Percentiles rank a stretch among this genome's conserved stretches.
Evolutionary conservation across 2,797 vertebrate species (phyloP).

Genomic region (Lepus oiostolus): DNA sequence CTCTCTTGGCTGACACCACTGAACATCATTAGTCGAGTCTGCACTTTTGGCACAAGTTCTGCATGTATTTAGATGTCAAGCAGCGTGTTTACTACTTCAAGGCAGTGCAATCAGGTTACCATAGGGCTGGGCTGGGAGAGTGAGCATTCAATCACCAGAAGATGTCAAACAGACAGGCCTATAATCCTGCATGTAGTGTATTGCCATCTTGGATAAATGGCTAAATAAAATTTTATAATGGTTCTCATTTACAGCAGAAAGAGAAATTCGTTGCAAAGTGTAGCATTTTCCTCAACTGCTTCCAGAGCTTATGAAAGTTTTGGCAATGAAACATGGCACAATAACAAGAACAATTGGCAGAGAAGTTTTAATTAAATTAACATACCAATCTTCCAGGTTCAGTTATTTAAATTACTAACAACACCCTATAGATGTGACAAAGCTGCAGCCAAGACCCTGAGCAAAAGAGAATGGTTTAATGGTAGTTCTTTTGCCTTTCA

Average conservation of each 20-base stretch:
- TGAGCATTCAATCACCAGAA: constrained; percentile 39
- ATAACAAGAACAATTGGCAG: constrained; percentile 47
- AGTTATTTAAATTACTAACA: constrained; percentile 59
- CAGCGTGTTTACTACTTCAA: constrained; percentile 59
- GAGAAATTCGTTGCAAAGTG: constrained; percentile 45
- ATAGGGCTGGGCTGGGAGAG: neutral
- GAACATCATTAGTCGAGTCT: constrained; percentile 55
- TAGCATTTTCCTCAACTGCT: constrained; percentile 43
- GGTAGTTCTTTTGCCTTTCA: constrained; percentile 41
- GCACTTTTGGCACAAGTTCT: constrained; percentile 47
- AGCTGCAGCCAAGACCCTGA: neutral
- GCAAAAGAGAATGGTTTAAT: neutral
- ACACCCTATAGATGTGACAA: neutral
- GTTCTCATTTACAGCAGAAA: constrained; percentile 68
- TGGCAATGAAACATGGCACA: constrained; percentile 65
- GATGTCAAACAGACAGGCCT: constrained; percentile 55
- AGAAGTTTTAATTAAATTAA: constrained; percentile 74
- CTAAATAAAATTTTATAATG: constrained; percentile 78
- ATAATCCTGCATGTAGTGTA: constrained; percentile 4
- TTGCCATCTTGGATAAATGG: constrained; percentile 67
- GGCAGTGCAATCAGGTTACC: constrained; percentile 47
- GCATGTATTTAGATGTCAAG: constrained; percentile 48
- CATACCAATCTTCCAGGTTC: constrained; percentile 44
- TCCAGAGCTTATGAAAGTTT: neutral
- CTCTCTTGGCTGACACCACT: neutral